Evolutionary conservation across 2,113 vertebrate species (phyloP), one percentile per base, ranked within the genome.

Genomic region (Cichladusa arquata): DNA sequence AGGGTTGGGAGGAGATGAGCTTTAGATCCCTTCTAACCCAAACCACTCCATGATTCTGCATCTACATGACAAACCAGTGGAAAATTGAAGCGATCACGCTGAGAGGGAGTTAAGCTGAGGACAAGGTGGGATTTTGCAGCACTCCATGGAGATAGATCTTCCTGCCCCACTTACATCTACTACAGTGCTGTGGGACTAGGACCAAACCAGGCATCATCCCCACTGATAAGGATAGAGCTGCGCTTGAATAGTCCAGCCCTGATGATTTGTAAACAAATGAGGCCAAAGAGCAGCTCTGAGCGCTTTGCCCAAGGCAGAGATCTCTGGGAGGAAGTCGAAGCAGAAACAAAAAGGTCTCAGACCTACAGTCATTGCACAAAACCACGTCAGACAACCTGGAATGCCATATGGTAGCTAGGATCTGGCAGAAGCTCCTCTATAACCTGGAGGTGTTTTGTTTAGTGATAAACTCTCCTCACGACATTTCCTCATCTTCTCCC

Each of bases 41-140:
- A 62, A 56, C 5, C 56, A 33, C 42, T 31, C 25, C 33, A 20
- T 12, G 34, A 36, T 77, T 50, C 47, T 47, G 17, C 5, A 9
- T 4, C 44, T 36, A 14, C 24, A 12, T 0, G 0, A 36, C 10
- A 71, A 73, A 25, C 7, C 28, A 25, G 5, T 29, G 34, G 61
- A 60, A 82, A 82, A 57, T 1, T 0, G 0, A 38, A 81, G 38
- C 0, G 1, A 56, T 14, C 7, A 12, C 0, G 0, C 23, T 13
- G 33, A 70, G 38, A 79, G 7, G 66, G 57, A 91, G 73, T 36
- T 31, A 7, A 8, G 1, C 51, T 2, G 3, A 45, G 60, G 23
- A 40, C 1, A 1, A 3, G 34, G 57, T 1, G 19, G 70, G 53
- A 28, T 54, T 81, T 53, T 72, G 62, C 66, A 62, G 57, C 0